Percentiles rank a stretch among this genome's conserved stretches.
Conservation (phyloP, 2,888 invertebrate genomes). For the Miltochrista miniata region DNA sequence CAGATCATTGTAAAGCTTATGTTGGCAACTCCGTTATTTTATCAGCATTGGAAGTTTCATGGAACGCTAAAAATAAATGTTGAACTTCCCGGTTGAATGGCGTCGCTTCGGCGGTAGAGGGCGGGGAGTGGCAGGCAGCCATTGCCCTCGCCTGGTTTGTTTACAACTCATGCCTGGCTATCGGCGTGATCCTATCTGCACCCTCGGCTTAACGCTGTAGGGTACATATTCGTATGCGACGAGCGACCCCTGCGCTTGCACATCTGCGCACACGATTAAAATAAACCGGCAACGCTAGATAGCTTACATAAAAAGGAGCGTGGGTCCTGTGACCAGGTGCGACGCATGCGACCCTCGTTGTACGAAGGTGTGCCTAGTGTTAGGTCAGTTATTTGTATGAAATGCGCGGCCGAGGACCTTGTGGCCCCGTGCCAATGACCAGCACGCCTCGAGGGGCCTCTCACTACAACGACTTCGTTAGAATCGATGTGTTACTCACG, state of each 20-base stretch:
- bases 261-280: slow-evolving; percentile 78
- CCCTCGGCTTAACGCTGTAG: slow-evolving; percentile 58
- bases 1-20: slow-evolving; percentile 12
- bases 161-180: slow-evolving; percentile 68
- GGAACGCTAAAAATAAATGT: slow-evolving; percentile 79
- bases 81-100: slow-evolving; percentile 84
- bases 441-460: slow-evolving; percentile 59
- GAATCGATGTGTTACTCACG: slow-evolving; percentile 34
- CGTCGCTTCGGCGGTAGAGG: slow-evolving; percentile 64
- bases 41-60: slow-evolving; percentile 59
- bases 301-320: slow-evolving; percentile 64
- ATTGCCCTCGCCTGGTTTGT: slow-evolving; percentile 82
- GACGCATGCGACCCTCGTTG: slow-evolving; percentile 57
- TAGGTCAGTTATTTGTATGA: slow-evolving; percentile 72
- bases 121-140: slow-evolving; percentile 79
- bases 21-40: slow-evolving; percentile 34
- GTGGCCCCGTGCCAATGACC: slow-evolving; percentile 61
- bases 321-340: slow-evolving; percentile 68
- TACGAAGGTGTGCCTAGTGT: slow-evolving; percentile 63
- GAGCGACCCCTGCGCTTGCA: slow-evolving; percentile 68
- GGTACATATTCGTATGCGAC: slow-evolving; percentile 57
- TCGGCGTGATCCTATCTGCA: slow-evolving; percentile 55
- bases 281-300: slow-evolving; percentile 76
- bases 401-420: slow-evolving; percentile 53
- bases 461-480: slow-evolving; percentile 31